These are phyloP conservation scores for Aplochiton taeniatus DNA, from an alignment of 2,797 vertebrate genomes.

Conservation along the genomic window DNA sequence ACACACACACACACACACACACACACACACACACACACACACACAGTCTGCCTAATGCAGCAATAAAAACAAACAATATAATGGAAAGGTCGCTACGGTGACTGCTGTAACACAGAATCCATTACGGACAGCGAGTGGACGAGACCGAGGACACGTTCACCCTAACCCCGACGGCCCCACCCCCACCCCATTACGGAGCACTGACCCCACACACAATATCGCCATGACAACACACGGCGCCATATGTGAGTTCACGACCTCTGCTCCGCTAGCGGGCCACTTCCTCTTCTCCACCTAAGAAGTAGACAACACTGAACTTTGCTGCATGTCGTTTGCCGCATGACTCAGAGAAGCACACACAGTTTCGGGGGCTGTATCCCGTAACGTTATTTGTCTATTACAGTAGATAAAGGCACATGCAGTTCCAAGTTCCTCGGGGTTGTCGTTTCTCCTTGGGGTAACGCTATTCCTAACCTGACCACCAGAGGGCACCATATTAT, in stretches of 20 bases:
- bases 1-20: neutral
- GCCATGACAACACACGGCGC: neutral
- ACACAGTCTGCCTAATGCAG: neutral
- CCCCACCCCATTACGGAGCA: neutral
- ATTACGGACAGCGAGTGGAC: neutral
- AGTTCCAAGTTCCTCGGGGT: no score
- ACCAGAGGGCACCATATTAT: slow-evolving; percentile 41
- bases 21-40: neutral
- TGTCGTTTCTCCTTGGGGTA: neutral
- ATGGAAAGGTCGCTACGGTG: no score
- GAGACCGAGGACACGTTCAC: neutral
- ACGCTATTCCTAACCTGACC: slow-evolving; percentile 16
- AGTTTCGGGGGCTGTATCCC: no score
- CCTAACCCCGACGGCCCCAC: neutral
- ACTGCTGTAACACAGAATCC: neutral
- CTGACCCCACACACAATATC: neutral
- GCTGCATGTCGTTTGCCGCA: no score
- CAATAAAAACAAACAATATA: neutral
- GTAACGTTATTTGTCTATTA: no score
- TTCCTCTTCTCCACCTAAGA: no score
- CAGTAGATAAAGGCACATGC: no score
- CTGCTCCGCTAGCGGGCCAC: slow-evolving; percentile 18
- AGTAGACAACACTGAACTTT: no score
- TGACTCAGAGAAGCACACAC: no score
- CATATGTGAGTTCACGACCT: slow-evolving; percentile 42